Evolutionary conservation across 2,113 vertebrate species (phyloP).

Genomic region (Antechinus stuartii): DNA sequence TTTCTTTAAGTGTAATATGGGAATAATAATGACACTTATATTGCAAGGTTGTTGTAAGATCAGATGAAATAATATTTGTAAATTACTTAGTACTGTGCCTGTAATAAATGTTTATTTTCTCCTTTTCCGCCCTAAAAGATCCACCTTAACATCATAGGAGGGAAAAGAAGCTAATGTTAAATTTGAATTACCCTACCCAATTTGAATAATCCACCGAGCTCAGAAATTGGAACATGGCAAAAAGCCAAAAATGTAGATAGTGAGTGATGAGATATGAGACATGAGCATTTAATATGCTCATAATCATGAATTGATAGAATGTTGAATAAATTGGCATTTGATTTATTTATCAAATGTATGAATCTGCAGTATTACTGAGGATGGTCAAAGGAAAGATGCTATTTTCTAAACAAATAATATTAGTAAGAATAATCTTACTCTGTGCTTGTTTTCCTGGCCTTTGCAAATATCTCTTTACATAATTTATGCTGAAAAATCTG

Average conservation of each 20-base stretch:
- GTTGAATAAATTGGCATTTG: neutral
- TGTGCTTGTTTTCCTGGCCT: neutral
- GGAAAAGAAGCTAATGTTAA: neutral
- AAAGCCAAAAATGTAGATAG: neutral
- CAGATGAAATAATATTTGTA: neutral
- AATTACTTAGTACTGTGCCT: neutral
- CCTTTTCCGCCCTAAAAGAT: neutral
- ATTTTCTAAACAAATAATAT: neutral
- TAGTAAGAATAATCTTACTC: neutral
- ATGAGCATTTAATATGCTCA: neutral
- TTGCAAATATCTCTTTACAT: neutral
- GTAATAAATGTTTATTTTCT: neutral
- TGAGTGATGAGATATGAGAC: neutral
- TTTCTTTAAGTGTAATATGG: neutral
- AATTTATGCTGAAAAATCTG: neutral
- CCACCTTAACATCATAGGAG: neutral
- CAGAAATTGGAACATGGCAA: neutral
- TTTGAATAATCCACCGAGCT: neutral
- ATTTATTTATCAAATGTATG: conserved; percentile 6
- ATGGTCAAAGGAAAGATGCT: neutral
- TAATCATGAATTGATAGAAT: neutral
- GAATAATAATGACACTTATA: neutral
- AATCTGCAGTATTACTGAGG: neutral
- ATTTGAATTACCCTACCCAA: neutral
- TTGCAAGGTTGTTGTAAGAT: neutral